Evolutionary conservation across 2,797 vertebrate genomes (phyloP), one percentile per base, ranked within the genome.

Genomic region (Anguilla anguilla): DNA sequence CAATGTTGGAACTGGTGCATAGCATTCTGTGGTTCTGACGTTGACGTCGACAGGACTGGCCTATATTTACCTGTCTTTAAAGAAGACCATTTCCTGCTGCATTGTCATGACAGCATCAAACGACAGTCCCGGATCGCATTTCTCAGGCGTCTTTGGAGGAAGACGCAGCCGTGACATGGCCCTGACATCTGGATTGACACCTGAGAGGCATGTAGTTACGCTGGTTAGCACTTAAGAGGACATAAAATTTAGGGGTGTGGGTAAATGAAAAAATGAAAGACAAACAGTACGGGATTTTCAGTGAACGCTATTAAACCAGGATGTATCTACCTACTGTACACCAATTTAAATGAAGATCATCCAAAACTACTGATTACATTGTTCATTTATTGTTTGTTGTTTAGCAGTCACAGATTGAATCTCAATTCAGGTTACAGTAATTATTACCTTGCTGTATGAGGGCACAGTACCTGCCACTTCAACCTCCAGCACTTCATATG

Each of bases 91-190:
- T 93, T 98, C 97, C 89, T 97, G 96, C 86, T 97, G 96, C 87
- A 98, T 93, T 83, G 95, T 94, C 87, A 96, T 96, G 35, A 97
- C 94, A 19, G 97, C 97, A 87, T 98, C 97, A 85, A 98, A 96
- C 6, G 96, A 94, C 87, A 98, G 93, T 72, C 96, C 89, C 5
- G 88, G 92, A 85, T 97, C 97, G 94, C 97, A 98, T 92, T 97
- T 97, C 64, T 97, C 95, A 0, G 97, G 97, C 0, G 97, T 98
- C 96, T 93, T 97, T 0, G 97, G 97, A 67, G 97, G 97, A 89
- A 96, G 96, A 0, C 92, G 95, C 61, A 97, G 94, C 3, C 95
- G 95, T 64, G 86, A 88, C 0, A 91, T 25, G 2, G 31, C 88
- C 28, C 22, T 57, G 69, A 92, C 94, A 22, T 86, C 59, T 9